These are phyloP conservation scores for Anableps anableps DNA, from an alignment of 2,797 vertebrate genomes.

Conservation along the genomic window DNA sequence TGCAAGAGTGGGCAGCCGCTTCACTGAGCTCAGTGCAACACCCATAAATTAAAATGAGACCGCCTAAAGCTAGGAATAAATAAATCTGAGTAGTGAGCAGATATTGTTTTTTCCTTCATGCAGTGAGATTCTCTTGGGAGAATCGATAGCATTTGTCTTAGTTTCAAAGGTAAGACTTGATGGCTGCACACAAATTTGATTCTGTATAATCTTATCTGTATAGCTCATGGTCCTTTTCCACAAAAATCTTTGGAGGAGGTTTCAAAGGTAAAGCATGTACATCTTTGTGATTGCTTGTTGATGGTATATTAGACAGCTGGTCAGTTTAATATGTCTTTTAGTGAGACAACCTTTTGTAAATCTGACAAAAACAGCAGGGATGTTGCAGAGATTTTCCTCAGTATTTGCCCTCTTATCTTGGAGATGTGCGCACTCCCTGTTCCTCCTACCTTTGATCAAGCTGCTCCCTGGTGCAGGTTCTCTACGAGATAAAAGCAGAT, in stretches of 20 bases:
- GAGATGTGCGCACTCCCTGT: slow-evolving; percentile 22
- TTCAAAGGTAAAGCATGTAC: slow-evolving; percentile 35
- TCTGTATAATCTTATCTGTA: slow-evolving; percentile 30
- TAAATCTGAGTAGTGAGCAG: slow-evolving; percentile 77
- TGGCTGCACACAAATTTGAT: slow-evolving; percentile 58
- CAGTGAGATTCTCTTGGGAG: slow-evolving; percentile 60
- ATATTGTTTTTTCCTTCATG: slow-evolving; percentile 78
- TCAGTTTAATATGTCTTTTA: slow-evolving; percentile 17
- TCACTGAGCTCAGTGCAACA: slow-evolving; percentile 68
- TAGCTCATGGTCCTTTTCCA: slow-evolving; percentile 39
- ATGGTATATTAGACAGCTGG: slow-evolving; percentile 6
- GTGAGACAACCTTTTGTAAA: slow-evolving; percentile 13
- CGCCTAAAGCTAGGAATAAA: slow-evolving; percentile 81
- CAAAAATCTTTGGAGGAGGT: slow-evolving; percentile 36
- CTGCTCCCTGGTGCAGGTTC: slow-evolving; percentile 29
- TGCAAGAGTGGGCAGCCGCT: slow-evolving; percentile 65
- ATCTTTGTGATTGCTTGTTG: slow-evolving; percentile 9
- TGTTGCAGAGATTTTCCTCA: slow-evolving; percentile 19
- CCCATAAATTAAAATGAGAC: slow-evolving; percentile 81
- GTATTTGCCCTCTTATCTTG: slow-evolving; percentile 20
- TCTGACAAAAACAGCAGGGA: slow-evolving; percentile 19
- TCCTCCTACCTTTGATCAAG: slow-evolving; percentile 44
- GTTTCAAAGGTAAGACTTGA: slow-evolving; percentile 76
- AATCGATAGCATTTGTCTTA: slow-evolving; percentile 73
- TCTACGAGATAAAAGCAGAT: slow-evolving; percentile 42